phyloP scores from a whole-genome alignment of 2,797 vertebrate genomes.

The Cirrhinus mrigala region DNA sequence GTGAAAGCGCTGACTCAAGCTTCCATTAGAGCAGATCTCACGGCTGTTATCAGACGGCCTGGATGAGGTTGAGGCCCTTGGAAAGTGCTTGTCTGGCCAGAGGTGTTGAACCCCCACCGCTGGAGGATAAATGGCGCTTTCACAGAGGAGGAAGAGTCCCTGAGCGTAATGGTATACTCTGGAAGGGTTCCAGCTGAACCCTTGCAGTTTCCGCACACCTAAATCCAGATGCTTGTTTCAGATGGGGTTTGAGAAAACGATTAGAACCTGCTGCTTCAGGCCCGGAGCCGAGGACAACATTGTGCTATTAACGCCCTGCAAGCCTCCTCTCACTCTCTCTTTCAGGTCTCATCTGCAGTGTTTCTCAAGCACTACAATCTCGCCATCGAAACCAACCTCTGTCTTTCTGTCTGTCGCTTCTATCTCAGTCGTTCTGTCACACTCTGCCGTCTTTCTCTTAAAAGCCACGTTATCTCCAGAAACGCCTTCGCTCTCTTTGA shows the following conservation, averaged over 20 bases:
- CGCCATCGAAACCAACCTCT: slow-evolving; percentile 40
- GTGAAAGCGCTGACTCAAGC: slow-evolving; percentile 54
- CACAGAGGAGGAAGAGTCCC: slow-evolving; percentile 45
- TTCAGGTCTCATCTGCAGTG: background rate
- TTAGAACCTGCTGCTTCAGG: slow-evolving; percentile 46
- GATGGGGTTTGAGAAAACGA: slow-evolving; percentile 49
- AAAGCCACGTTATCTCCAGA: slow-evolving; percentile 38
- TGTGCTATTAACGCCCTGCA: slow-evolving; percentile 16
- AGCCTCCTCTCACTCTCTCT: background rate
- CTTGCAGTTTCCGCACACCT: slow-evolving; percentile 28
- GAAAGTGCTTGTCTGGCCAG: slow-evolving; percentile 56
- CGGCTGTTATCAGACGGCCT: slow-evolving; percentile 46
- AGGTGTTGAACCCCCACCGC: slow-evolving; percentile 54
- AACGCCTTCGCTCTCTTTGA: slow-evolving; percentile 21
- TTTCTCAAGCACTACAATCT: slow-evolving; percentile 36
- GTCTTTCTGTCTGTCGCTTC: slow-evolving; percentile 36
- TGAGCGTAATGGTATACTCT: slow-evolving; percentile 55
- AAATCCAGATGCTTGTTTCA: slow-evolving; percentile 32
- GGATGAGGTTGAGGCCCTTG: slow-evolving; percentile 30
- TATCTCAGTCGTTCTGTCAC: slow-evolving; percentile 53
- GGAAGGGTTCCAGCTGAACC: slow-evolving; percentile 45
- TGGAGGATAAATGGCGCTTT: slow-evolving; percentile 57
- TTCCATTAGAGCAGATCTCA: slow-evolving; percentile 52
- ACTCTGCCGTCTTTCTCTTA: slow-evolving; percentile 48
- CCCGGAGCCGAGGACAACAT: slow-evolving; percentile 11